These are phyloP conservation scores for Agrotis ipsilon DNA, from an alignment of 2,888 invertebrate species.

Conservation along the genomic window DNA sequence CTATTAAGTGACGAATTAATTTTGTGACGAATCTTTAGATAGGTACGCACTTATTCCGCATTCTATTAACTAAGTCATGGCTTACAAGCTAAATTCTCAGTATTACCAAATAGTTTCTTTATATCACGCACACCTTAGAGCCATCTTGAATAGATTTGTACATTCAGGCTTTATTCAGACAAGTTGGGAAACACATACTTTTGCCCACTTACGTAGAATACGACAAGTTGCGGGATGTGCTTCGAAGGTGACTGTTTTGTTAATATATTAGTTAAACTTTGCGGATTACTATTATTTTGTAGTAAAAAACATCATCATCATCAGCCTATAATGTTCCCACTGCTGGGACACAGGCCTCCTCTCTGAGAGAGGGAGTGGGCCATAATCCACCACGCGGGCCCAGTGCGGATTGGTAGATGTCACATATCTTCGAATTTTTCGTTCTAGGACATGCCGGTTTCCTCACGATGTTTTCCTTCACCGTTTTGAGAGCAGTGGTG, in stretches of 20 bases:
- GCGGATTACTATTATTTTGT: slow-evolving; percentile 11
- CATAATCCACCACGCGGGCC: no score
- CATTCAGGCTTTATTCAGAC: slow-evolving; percentile 40
- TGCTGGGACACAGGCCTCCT: no score
- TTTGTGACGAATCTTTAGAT: no score
- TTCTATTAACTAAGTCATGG: neutral
- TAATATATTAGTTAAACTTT: slow-evolving; percentile 43
- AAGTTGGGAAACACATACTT: slow-evolving; percentile 43
- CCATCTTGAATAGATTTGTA: slow-evolving; percentile 52
- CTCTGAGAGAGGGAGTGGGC: no score
- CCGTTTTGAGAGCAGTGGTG: no score
- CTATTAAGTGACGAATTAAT: no score
- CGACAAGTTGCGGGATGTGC: slow-evolving; percentile 19
- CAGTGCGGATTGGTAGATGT: no score
- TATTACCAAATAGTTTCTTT: slow-evolving; percentile 30
- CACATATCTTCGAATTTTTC: no score
- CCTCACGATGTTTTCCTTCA: no score
- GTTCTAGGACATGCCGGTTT: no score
- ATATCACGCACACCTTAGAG: slow-evolving; percentile 28
- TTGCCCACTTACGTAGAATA: slow-evolving; percentile 33
- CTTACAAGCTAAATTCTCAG: neutral
- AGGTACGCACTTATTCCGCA: neutral
- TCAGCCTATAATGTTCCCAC: no score
- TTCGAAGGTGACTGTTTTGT: slow-evolving; percentile 39
- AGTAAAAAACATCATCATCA: slow-evolving; percentile 14